Percentiles rank a stretch among this genome's conserved stretches.
These are phyloP conservation scores for Erpetoichthys calabaricus DNA, from an alignment of 2,797 vertebrate species.

Conservation along the genomic window DNA sequence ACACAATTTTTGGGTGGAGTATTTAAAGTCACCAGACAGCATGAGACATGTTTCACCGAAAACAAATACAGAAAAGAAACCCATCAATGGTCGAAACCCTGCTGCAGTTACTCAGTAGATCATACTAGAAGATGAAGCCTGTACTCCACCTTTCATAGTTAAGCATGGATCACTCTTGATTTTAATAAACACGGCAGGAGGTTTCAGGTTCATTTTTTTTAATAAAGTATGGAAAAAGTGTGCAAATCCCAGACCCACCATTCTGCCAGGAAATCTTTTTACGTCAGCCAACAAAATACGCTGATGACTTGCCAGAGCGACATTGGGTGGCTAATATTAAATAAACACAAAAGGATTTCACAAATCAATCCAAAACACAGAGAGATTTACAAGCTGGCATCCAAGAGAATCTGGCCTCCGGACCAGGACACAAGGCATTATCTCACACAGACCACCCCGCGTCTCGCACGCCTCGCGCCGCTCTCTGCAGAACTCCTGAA, in stretches of 20 bases:
- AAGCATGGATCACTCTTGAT: slow-evolving; percentile 35
- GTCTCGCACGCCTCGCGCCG: too few species aligned
- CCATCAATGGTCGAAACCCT: too few species aligned
- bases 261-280: slow-evolving; percentile 40
- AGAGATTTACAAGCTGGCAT: slow-evolving; percentile 24
- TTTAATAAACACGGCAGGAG: slow-evolving; percentile 31
- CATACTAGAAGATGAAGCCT: neutral
- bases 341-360: slow-evolving; percentile 36
- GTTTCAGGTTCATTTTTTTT: slow-evolving; percentile 25
- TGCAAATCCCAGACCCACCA: slow-evolving; percentile 34
- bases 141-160: slow-evolving; percentile 44
- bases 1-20: too few species aligned
- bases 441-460: slow-evolving; percentile 7
- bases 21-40: too few species aligned
- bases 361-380: slow-evolving; percentile 30
- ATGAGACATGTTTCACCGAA: too few species aligned
- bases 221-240: slow-evolving; percentile 37
- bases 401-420: slow-evolving; percentile 13
- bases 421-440: slow-evolving; percentile 2
- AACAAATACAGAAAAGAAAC: too few species aligned
- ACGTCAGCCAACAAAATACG: slow-evolving; percentile 32
- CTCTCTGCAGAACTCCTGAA: too few species aligned
- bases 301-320: slow-evolving; percentile 36
- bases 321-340: slow-evolving; percentile 43
- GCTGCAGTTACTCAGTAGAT: too few species aligned